Evolutionary conservation across 2,888 invertebrate genomes (phyloP).

Genomic region (Rapana venosa): DNA sequence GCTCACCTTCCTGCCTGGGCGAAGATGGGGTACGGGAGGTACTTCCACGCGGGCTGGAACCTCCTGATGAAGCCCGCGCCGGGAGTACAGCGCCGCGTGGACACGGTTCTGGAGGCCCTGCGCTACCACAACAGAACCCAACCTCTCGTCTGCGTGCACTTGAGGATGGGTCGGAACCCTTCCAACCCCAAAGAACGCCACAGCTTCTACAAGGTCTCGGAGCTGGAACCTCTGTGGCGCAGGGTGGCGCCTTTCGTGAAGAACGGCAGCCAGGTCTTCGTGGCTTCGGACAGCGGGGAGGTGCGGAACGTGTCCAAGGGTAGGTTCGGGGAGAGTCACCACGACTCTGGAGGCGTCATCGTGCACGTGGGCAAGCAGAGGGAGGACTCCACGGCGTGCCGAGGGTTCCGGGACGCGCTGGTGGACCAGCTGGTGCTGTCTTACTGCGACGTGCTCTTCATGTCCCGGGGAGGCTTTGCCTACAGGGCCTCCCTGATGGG

Average conservation of each 20-base stretch:
- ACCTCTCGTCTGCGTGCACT: slow-evolving; percentile 45
- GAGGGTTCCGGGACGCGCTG: slow-evolving; percentile 46
- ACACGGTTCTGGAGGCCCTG: neutral
- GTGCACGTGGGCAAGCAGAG: slow-evolving; percentile 46
- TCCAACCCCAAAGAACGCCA: slow-evolving; percentile 34
- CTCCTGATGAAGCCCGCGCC: slow-evolving; percentile 45
- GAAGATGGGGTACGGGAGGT: neutral
- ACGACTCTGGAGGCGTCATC: slow-evolving; percentile 44
- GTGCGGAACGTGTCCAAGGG: slow-evolving; percentile 30
- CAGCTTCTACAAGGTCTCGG: neutral
- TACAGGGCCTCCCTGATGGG: slow-evolving; percentile 46
- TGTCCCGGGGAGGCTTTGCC: slow-evolving; percentile 49
- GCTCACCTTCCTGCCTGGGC: slow-evolving; percentile 44
- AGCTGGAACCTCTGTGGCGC: slow-evolving; percentile 45
- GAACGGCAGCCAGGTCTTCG: slow-evolving; percentile 48
- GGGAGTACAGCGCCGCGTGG: slow-evolving; percentile 21
- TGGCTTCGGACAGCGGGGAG: slow-evolving; percentile 47
- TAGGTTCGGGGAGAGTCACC: slow-evolving; percentile 25
- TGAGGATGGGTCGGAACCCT: slow-evolving; percentile 42
- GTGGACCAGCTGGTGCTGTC: slow-evolving; percentile 49
- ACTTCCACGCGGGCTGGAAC: slow-evolving; percentile 47
- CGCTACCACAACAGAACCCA: neutral
- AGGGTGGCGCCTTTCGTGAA: slow-evolving; percentile 44
- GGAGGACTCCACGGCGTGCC: slow-evolving; percentile 32
- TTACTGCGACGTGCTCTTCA: slow-evolving; percentile 49